Percentiles rank a stretch among this genome's conserved stretches.
Evolutionary conservation across 2,113 vertebrate genomes (phyloP).

Genomic region (Otocyon megalotis): DNA sequence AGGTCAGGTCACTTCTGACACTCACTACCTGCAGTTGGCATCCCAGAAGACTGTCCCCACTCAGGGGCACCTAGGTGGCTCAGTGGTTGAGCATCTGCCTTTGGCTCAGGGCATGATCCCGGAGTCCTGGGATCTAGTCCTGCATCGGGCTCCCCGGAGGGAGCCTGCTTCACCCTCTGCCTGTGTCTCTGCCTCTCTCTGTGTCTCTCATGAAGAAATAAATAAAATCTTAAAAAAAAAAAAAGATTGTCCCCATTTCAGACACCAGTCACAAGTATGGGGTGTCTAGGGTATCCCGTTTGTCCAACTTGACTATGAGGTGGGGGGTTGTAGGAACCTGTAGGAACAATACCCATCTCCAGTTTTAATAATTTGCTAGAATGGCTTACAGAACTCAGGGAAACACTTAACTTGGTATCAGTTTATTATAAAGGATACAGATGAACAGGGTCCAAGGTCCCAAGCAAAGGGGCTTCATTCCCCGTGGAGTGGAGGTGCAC

Average conservation of each 20-base stretch:
- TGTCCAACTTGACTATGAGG: neutral
- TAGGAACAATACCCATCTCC: neutral
- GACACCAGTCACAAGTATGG: neutral
- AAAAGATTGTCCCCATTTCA: neutral
- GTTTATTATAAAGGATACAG: neutral
- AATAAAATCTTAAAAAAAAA: too few relatives aligned
- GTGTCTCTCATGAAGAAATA: too few relatives aligned
- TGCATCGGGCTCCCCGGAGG: too few relatives aligned
- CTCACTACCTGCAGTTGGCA: neutral
- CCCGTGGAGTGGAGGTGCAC: neutral
- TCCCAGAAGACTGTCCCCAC: neutral
- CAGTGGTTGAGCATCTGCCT: too few relatives aligned
- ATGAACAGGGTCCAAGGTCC: neutral
- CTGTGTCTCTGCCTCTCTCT: too few relatives aligned
- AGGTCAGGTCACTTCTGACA: neutral
- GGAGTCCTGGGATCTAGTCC: too few relatives aligned
- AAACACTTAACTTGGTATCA: neutral
- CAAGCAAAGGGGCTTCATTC: neutral
- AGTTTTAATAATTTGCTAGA: neutral
- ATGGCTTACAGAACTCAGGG: neutral
- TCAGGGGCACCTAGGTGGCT: neutral
- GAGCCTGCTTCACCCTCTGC: too few relatives aligned
- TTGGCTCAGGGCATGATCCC: too few relatives aligned
- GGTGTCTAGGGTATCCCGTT: neutral
- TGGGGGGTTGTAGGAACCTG: too few relatives aligned